Evolutionary conservation across 2,888 invertebrate genomes (phyloP), one percentile per base, ranked within the genome.

Genomic region (Dastarcus helophoroides): DNA sequence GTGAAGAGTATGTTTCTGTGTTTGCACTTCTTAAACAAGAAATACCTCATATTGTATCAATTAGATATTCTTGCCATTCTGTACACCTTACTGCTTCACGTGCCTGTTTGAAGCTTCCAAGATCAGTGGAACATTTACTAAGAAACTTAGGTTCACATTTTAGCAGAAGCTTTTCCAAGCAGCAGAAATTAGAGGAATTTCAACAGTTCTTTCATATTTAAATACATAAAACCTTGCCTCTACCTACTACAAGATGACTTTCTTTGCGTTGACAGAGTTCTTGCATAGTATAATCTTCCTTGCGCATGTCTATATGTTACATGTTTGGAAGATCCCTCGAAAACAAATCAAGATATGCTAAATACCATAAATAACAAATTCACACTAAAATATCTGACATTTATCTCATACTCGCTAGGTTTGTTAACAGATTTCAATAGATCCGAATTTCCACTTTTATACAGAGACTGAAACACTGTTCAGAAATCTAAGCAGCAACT

Each of bases 1-100:
- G 46, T 28, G 51, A 48, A 12, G 37, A 36, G 10, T 27, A 33
- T 19, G 29, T 41, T 17, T 42, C 40, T 9, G 39, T 40, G 12
- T 27, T 30, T 23, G 10, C 26, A 8, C 21, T 30, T 6, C 29
- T 42, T 9, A 37, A 37, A 37, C 21, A 35, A 24, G 37, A 38
- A 21, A 10, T 45, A 11, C 51, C 51, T 16, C 21, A 41, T 27
- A 51, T 56, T 35, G 43, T 47, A 4, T 44, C 40, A 15, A 35
- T 55, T 14, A 54, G 50, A 37, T 58, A 53, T 35, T 48, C 45
- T 14, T 56, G 54, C 33, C 56, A 54, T 35, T 44, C 50, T 41
- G 46, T 50, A 21, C 46, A 54, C 38, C 39, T 55, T 29, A 41
- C 47, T 17, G 39, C 51, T 28, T 46, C 46, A 5, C 46, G 54